These are phyloP conservation scores for Myripristis murdjan DNA, from an alignment of 2,797 vertebrate genomes.

Conservation along the genomic window DNA sequence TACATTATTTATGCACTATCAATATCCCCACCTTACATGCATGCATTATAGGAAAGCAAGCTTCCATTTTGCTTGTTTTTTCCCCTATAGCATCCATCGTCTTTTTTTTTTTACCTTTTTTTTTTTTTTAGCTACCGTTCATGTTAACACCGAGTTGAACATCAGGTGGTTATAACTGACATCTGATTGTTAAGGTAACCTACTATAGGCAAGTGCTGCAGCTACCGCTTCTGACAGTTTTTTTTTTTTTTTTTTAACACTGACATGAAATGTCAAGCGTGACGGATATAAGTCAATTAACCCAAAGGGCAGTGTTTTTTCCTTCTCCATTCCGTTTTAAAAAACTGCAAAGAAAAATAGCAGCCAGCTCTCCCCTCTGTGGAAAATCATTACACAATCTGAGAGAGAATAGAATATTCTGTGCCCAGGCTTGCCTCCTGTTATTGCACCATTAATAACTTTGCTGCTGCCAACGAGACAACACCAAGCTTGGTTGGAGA, in stretches of 20 bases:
- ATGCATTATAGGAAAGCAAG: background rate
- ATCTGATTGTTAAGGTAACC: constrained; percentile 2
- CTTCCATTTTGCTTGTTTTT: background rate
- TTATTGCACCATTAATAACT: constrained; percentile 88
- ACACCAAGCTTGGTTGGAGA: constrained; percentile 75
- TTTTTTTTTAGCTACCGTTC: too few relatives aligned
- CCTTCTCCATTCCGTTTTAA: constrained; percentile 40
- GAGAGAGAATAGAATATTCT: constrained; percentile 84
- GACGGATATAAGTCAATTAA: constrained; percentile 75
- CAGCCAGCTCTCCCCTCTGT: constrained; percentile 81
- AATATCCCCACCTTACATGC: constrained; percentile 6
- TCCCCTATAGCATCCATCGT: too few relatives aligned
- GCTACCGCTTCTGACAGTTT: constrained; percentile 28
- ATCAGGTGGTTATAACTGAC: background rate
- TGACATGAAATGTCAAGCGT: constrained; percentile 51
- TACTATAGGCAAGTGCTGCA: constrained; percentile 1
- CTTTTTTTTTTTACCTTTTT: too few relatives aligned
- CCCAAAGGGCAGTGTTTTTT: constrained; percentile 61
- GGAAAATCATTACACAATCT: constrained; percentile 85
- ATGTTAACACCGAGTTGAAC: background rate
- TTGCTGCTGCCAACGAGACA: constrained; percentile 80
- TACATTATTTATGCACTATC: constrained; percentile 37
- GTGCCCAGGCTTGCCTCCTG: constrained; percentile 82
- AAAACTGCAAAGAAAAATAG: constrained; percentile 80
- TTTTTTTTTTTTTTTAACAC: constrained; percentile 23